Conservation (phyloP, 2,888 invertebrate genomes). For the Erebia palarica region DNA sequence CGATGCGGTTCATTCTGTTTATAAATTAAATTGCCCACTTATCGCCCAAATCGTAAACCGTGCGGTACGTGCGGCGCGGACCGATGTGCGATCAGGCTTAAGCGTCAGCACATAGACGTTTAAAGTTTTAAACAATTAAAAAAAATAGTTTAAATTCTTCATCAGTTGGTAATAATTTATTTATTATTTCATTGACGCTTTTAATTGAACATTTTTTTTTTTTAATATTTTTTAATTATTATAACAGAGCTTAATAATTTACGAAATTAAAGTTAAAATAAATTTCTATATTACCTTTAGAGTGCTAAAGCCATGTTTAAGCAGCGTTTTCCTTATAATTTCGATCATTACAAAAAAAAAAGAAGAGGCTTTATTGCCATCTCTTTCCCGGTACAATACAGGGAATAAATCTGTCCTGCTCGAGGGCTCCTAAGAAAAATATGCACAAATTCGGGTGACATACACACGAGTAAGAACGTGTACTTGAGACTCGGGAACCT, state of each 20-base stretch:
- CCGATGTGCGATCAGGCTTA: background rate
- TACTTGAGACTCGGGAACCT: too few relatives aligned
- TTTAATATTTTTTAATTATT: background rate
- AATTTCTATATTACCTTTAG: too few relatives aligned
- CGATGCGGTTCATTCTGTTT: conserved; percentile 14
- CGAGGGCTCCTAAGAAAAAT: too few relatives aligned
- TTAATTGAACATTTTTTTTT: background rate
- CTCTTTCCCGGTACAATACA: too few relatives aligned
- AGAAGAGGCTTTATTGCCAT: too few relatives aligned
- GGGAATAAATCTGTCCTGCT: too few relatives aligned
- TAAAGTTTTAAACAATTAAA: background rate
- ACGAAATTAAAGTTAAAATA: too few relatives aligned
- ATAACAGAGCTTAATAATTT: background rate
- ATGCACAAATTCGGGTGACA: too few relatives aligned
- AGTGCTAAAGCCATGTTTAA: too few relatives aligned
- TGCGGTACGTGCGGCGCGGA: background rate
- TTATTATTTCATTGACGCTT: background rate
- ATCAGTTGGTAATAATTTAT: background rate
- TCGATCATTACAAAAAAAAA: too few relatives aligned
- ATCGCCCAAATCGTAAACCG: background rate
- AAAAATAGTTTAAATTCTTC: background rate
- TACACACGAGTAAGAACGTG: too few relatives aligned
- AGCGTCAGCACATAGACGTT: background rate
- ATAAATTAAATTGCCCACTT: background rate
- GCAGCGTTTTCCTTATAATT: too few relatives aligned